phyloP scores from a whole-genome alignment of 2,888 invertebrate genomes.

The Panorpa germanica region DNA sequence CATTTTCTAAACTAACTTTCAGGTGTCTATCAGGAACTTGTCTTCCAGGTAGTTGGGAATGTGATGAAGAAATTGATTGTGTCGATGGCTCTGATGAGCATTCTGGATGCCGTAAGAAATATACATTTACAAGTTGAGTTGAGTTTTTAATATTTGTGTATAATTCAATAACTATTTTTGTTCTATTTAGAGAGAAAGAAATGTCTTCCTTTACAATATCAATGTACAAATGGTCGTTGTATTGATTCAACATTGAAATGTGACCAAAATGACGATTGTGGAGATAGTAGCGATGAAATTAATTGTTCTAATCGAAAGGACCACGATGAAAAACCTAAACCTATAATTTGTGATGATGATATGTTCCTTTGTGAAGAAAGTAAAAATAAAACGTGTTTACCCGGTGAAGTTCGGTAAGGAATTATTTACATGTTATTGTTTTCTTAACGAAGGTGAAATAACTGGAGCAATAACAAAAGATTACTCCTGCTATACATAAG shows the following conservation, averaged over 20 bases:
- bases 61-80: conserved; percentile 51
- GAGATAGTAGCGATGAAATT: conserved; percentile 33
- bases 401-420: conserved; percentile 19
- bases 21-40: conserved; percentile 45
- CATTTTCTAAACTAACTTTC: conserved; percentile 15
- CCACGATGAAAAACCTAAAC: conserved; percentile 1
- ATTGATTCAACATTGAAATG: conserved; percentile 31
- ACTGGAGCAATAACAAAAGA: no score
- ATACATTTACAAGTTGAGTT: conserved; percentile 13
- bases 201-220: conserved; percentile 19
- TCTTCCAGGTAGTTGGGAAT: conserved; percentile 39
- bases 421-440: not conserved
- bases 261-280: conserved; percentile 35
- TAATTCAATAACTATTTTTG: no score
- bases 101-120: conserved; percentile 27
- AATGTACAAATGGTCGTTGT: conserved; percentile 33
- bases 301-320: conserved; percentile 20
- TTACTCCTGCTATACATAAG: no score
- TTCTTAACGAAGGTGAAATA: no score
- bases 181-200: no score
- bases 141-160: no score
- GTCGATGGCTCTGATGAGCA: conserved; percentile 45
- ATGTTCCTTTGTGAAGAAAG: conserved; percentile 3
- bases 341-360: not conserved
- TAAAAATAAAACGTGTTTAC: conserved; percentile 18